These are phyloP conservation scores for Heliconius ismenius DNA, from an alignment of 2,888 invertebrate genomes.

Conservation along the genomic window DNA sequence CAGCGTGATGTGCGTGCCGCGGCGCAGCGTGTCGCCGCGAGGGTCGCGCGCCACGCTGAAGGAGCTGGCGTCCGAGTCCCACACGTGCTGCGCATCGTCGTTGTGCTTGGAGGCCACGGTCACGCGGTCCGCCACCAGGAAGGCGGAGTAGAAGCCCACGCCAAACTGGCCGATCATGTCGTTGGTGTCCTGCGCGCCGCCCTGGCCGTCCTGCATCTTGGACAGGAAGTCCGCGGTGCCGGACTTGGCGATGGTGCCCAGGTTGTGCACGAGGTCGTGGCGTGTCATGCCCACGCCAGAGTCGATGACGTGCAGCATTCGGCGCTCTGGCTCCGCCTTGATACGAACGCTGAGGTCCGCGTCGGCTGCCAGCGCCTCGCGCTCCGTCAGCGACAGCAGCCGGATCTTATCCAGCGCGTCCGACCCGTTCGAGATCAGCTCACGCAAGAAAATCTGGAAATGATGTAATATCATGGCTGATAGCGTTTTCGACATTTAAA, in stretches of 20 bases:
- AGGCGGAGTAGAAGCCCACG: constrained; percentile 99
- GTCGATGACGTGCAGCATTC: constrained; percentile 96
- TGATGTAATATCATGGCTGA: background rate
- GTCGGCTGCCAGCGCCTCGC: constrained; percentile 87
- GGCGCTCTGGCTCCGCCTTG: constrained; percentile 95
- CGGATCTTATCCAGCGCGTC: constrained; percentile 99
- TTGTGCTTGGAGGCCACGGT: constrained; percentile 98
- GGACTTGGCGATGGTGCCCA: constrained; percentile 99
- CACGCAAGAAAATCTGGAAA: constrained; percentile 94
- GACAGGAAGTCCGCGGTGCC: constrained; percentile 97
- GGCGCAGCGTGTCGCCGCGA: constrained; percentile 92
- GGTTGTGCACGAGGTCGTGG: constrained; percentile 94
- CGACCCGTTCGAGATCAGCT: constrained; percentile 99
- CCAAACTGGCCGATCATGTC: constrained; percentile 99
- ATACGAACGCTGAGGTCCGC: constrained; percentile 94
- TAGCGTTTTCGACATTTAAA: no score
- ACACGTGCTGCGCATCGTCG: constrained; percentile 95
- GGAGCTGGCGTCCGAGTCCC: constrained; percentile 97
- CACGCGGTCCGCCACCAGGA: constrained; percentile 97
- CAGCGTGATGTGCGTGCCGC: constrained; percentile 94
- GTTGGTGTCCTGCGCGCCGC: constrained; percentile 86
- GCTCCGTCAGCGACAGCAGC: constrained; percentile 94
- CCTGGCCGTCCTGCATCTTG: constrained; percentile 89
- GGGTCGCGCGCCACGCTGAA: constrained; percentile 97
- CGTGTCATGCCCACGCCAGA: constrained; percentile 99